Percentiles rank a stretch among this genome's conserved stretches.
phyloP scores from a whole-genome alignment of 2,113 vertebrate species.

The Pangasianodon gigas region DNA sequence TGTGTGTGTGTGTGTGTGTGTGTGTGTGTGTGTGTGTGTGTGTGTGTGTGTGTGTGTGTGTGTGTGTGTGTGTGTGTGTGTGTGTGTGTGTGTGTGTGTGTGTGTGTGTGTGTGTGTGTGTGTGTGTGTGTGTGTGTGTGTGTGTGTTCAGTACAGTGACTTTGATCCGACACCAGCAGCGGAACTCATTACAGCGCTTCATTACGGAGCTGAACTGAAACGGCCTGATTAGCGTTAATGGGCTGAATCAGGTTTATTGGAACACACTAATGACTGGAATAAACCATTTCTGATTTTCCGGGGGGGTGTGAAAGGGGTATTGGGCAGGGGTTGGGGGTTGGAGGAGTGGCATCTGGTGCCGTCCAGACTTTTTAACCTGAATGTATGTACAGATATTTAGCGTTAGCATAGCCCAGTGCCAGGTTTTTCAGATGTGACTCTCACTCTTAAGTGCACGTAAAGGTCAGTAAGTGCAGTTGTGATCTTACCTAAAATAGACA shows the following conservation, averaged over 20 bases:
- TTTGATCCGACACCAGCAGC: background rate
- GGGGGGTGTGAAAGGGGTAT: background rate
- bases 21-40: too few relatives aligned
- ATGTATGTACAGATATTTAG: background rate
- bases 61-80: too few relatives aligned
- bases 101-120: too few relatives aligned
- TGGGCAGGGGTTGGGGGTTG: background rate
- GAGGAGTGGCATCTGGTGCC: background rate
- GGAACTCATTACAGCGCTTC: background rate
- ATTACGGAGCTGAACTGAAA: background rate
- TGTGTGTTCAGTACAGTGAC: background rate
- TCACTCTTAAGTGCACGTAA: background rate
- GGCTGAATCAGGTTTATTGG: background rate
- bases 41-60: too few relatives aligned
- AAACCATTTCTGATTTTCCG: background rate
- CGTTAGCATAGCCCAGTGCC: background rate
- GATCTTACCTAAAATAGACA: conserved; percentile 1
- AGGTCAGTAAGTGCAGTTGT: background rate
- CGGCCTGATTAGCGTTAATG: background rate
- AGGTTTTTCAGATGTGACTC: background rate
- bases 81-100: too few relatives aligned
- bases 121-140: background rate
- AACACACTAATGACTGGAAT: background rate
- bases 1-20: too few relatives aligned
- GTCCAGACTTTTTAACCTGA: background rate